A percentile compares a stretch with the other conserved stretches of the same genome.
Conservation (phyloP, 1,140 invertebrate genomes). For the Drosophila melanogaster region Release_6_plus_ISO1_MT NC_004354.4:4584501-4585000, state of each 20-base stretch:
- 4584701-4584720: conserved; percentile 71
- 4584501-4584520: conserved; percentile 20
- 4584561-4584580: conserved; percentile 22
- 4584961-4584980: not conserved
- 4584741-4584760: conserved; percentile 37
- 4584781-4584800: conserved; percentile 25
- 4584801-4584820: not conserved
- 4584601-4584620: conserved; percentile 43
- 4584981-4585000: too few relatives aligned
- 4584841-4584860: conserved; percentile 3
- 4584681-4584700: conserved; percentile 39
- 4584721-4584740: conserved; percentile 70
- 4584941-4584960: not conserved
- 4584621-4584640: conserved; percentile 45
- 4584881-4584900: conserved; percentile 1
- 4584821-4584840: not conserved
- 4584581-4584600: conserved; percentile 18
- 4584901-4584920: not conserved
- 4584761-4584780: conserved; percentile 34
- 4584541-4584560: not conserved
- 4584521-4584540: conserved; percentile 8
- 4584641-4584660: conserved; percentile 28
- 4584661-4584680: conserved; percentile 31
- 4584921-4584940: not conserved
- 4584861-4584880: conserved; percentile 4